Percentiles rank a stretch among this genome's conserved stretches.
These are phyloP conservation scores for Macrosteles quadrilineatus DNA, from an alignment of 1,140 invertebrate genomes.

Conservation along the genomic window DNA sequence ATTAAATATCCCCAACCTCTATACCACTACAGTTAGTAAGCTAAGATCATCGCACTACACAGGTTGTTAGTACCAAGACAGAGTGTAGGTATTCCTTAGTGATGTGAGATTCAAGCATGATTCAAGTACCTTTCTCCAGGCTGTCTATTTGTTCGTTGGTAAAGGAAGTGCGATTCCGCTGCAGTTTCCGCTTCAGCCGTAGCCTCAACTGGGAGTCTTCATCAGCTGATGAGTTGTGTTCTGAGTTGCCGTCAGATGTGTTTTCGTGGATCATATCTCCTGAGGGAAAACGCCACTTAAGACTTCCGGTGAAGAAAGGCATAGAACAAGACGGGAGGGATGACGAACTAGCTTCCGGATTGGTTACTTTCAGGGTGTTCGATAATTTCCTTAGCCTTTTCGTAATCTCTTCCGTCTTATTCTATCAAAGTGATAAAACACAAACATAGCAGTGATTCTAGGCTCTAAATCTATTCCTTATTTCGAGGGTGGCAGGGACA, in stretches of 20 bases:
- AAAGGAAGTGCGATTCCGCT: slow-evolving; percentile 98
- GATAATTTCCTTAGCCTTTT: too few relatives aligned
- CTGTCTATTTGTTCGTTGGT: slow-evolving; percentile 99
- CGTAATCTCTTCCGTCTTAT: not conserved
- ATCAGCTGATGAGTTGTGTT: slow-evolving; percentile 68
- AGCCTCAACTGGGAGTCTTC: slow-evolving; percentile 88
- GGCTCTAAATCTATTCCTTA: too few relatives aligned
- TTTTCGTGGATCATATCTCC: slow-evolving; percentile 61
- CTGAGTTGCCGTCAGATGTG: slow-evolving; percentile 78
- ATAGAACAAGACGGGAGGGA: slow-evolving; percentile 28
- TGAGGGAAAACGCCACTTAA: slow-evolving; percentile 13
- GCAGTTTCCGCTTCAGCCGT: slow-evolving; percentile 94
- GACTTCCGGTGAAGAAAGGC: not conserved
- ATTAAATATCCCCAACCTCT: too few relatives aligned
- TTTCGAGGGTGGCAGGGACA: too few relatives aligned
- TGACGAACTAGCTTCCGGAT: not conserved
- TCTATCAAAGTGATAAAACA: too few relatives aligned
- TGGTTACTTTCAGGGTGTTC: too few relatives aligned
- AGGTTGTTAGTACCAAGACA: too few relatives aligned
- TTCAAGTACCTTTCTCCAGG: slow-evolving; percentile 95
- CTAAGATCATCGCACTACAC: too few relatives aligned
- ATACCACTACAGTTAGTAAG: too few relatives aligned
- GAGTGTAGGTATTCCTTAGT: slow-evolving; percentile 22
- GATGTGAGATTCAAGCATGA: too few relatives aligned
- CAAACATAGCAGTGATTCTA: too few relatives aligned